Conservation (phyloP, 2,888 invertebrate species). For the Melanargia galathea region DNA sequence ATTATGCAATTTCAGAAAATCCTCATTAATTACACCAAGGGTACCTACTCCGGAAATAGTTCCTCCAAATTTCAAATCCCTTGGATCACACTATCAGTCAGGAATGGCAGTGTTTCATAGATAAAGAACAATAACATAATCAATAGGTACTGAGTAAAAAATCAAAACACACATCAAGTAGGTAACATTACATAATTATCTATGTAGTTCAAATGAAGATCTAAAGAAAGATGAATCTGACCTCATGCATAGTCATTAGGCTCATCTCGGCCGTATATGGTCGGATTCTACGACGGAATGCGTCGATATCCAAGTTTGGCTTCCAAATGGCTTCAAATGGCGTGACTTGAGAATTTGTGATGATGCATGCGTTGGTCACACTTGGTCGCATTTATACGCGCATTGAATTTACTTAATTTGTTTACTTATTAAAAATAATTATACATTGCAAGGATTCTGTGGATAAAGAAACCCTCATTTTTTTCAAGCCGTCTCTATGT, state of each 20-base stretch:
- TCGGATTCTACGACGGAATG: slow-evolving; percentile 31
- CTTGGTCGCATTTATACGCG: slow-evolving; percentile 23
- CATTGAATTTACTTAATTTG: background rate
- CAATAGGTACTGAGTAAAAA: background rate
- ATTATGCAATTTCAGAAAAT: too few relatives aligned
- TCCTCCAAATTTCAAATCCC: too few relatives aligned
- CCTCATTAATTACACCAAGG: too few relatives aligned
- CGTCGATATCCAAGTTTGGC: slow-evolving; percentile 39
- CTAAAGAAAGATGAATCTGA: slow-evolving; percentile 41
- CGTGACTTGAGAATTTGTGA: slow-evolving; percentile 30
- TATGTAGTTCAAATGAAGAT: slow-evolving; percentile 42
- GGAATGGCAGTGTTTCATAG: too few relatives aligned
- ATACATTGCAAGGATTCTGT: too few relatives aligned
- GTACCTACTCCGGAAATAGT: too few relatives aligned
- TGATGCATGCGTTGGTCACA: slow-evolving; percentile 31
- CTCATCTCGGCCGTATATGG: slow-evolving; percentile 46
- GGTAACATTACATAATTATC: slow-evolving; percentile 33
- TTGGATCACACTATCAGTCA: too few relatives aligned
- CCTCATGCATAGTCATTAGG: slow-evolving; percentile 43
- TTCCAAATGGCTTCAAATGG: slow-evolving; percentile 9
- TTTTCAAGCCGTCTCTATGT: too few relatives aligned
- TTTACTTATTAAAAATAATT: too few relatives aligned
- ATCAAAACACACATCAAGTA: slow-evolving; percentile 8
- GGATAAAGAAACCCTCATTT: too few relatives aligned
- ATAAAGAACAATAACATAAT: background rate